Evolutionary conservation across 2,797 vertebrate genomes (phyloP).

Genomic region (Apogon hyalosoma): DNA sequence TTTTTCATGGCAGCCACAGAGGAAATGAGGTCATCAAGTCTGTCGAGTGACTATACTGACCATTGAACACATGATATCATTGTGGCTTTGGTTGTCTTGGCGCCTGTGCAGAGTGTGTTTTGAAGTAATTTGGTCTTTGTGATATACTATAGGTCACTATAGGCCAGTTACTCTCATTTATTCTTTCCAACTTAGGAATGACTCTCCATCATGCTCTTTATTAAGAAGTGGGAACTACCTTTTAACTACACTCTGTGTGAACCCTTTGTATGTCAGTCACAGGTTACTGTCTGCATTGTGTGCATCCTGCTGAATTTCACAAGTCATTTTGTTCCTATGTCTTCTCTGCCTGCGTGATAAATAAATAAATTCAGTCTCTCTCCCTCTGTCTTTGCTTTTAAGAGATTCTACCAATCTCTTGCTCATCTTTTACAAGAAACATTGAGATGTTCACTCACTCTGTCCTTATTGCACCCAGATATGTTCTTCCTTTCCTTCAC

Average conservation of each 20-base stretch:
- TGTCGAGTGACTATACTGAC: constrained; percentile 34
- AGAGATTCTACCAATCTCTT: constrained; percentile 15
- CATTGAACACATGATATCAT: constrained; percentile 57
- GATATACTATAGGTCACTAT: constrained; percentile 18
- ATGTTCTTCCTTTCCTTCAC: constrained; percentile 51
- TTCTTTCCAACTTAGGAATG: not conserved
- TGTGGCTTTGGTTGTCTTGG: constrained; percentile 43
- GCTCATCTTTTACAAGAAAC: constrained; percentile 20
- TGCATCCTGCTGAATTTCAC: not conserved
- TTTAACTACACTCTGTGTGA: not conserved
- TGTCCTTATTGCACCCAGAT: constrained; percentile 64
- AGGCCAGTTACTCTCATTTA: constrained; percentile 8
- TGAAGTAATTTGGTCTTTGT: constrained; percentile 28
- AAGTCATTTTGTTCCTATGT: constrained; percentile 25
- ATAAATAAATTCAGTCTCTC: constrained; percentile 26
- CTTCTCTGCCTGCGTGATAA: constrained; percentile 28
- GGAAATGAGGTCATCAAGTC: constrained; percentile 71
- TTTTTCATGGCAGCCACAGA: constrained; percentile 29
- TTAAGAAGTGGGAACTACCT: not conserved
- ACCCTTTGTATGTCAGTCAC: not conserved
- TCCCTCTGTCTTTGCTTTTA: constrained; percentile 8
- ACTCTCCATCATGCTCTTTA: not conserved
- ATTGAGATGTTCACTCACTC: constrained; percentile 39
- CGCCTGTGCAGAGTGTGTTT: constrained; percentile 8
- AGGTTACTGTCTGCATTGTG: not conserved